Evolutionary conservation across 2,888 invertebrate genomes (phyloP), one percentile per base, ranked within the genome.

Genomic region (Andrena dorsata): DNA sequence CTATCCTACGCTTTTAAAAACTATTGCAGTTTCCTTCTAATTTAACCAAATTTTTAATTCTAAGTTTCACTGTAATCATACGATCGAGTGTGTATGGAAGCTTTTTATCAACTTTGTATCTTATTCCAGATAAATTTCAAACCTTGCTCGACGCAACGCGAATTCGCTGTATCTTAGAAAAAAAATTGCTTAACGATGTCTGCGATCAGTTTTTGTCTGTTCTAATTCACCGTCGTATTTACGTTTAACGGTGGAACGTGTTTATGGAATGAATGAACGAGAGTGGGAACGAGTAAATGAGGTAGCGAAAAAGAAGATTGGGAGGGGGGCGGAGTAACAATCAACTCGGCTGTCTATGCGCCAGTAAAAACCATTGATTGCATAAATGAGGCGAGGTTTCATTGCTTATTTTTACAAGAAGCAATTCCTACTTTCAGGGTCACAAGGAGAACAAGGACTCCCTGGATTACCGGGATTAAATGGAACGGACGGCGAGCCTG

Each of bases 401-500:
- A 35, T 35, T 26, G n/a, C 20, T 53, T 51, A 26, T 6, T 49
- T 20, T 13, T 30, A 56, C 47, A 65, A 64, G 64, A 23, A 49
- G 69, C 47, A 73, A 58, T 20, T 35, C 82, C 65, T 83, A 65
- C 88, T 94, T 94, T 82, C 95, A 95, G 98, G 98, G 76, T 96
- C 96, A 26, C 95, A 96, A 90, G 97, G 98, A 58, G 96, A 97
- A 82, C 94, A 95, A 51, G 98, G 98, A 0, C 95, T 96, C 1
- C 95, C 96, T 84, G 98, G 98, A 35, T 95, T 96, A 20, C 95
- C 96, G 1, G 98, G 98, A 26, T 93, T 95, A 71, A 96, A 96
- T 90, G 98, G 98, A 49, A 94, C 96, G 78, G 96, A 96, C 84
- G 98, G 98, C 7, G 96, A 96, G 89, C 94, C 96, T n/a, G 98